These are phyloP conservation scores for Gopherus flavomarginatus DNA, from an alignment of 2,113 vertebrate species.

Conservation along the genomic window DNA sequence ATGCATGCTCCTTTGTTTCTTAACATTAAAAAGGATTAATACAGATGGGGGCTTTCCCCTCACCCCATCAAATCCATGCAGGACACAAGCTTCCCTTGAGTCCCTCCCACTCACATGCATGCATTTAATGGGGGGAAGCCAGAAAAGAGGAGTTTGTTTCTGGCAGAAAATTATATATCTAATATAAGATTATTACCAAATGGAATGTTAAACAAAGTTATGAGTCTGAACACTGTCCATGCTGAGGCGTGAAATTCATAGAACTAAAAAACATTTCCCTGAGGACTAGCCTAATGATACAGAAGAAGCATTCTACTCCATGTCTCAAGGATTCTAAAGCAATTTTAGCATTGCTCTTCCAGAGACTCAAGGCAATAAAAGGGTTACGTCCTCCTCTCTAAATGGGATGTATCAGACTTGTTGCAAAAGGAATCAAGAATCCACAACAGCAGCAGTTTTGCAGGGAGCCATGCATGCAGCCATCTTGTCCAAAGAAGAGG, in stretches of 20 bases:
- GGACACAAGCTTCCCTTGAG: not conserved
- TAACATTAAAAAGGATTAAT: not conserved
- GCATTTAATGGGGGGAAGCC: not conserved
- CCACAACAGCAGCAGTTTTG: not conserved
- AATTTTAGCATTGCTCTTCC: not conserved
- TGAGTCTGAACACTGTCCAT: not conserved
- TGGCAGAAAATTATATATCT: not conserved
- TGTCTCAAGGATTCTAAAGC: fast-evolving
- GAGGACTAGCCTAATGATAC: not conserved
- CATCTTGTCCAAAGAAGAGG: not conserved
- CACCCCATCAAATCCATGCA: not conserved
- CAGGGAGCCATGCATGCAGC: not conserved
- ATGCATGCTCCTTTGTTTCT: not conserved
- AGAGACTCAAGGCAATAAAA: not conserved
- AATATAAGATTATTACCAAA: not conserved
- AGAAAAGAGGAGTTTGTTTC: fast-evolving
- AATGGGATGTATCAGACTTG: fast-evolving
- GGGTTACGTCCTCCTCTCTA: fast-evolving
- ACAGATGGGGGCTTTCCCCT: not conserved
- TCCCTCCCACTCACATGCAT: fast-evolving
- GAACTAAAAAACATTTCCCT: not conserved
- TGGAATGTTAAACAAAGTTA: not conserved
- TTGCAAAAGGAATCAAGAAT: slow-evolving; percentile 18
- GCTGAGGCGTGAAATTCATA: not conserved
- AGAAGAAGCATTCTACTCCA: not conserved